Percentiles rank a stretch among this genome's conserved stretches.
These are phyloP conservation scores for Macaria liturata DNA, from an alignment of 2,888 invertebrate species.

Conservation along the genomic window DNA sequence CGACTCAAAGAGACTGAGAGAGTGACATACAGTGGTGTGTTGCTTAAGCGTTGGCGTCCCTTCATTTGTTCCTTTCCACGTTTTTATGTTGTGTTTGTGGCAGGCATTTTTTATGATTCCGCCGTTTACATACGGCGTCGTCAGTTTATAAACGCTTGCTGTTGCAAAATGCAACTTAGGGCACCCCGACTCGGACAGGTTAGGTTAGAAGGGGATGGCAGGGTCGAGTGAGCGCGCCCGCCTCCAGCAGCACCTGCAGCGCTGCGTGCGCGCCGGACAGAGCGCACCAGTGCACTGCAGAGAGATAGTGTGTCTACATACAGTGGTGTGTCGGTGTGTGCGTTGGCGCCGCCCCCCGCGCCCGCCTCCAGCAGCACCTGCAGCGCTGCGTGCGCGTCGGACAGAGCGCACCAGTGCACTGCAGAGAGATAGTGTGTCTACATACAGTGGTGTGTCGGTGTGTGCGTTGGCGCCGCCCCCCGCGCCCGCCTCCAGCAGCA, in stretches of 20 bases:
- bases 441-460: slow-evolving; percentile 93
- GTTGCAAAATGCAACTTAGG: too few species aligned
- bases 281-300: slow-evolving; percentile 95
- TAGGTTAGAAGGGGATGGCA: too few species aligned
- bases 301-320: slow-evolving; percentile 55
- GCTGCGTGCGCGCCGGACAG: slow-evolving; percentile 89
- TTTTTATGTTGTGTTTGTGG: too few species aligned
- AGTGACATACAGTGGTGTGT: too few species aligned
- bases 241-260: slow-evolving; percentile 86
- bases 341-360: slow-evolving; percentile 88
- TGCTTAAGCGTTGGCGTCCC: too few species aligned
- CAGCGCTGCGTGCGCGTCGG: slow-evolving; percentile 88
- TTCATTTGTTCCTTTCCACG: too few species aligned
- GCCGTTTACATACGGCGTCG: too few species aligned
- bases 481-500: slow-evolving; percentile 83
- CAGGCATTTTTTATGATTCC: too few species aligned
- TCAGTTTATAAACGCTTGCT: too few species aligned
- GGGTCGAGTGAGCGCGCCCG: too few species aligned
- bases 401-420: slow-evolving; percentile 95
- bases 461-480: slow-evolving; percentile 89
- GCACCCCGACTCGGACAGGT: too few species aligned
- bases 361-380: slow-evolving; percentile 85
- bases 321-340: slow-evolving; percentile 93
- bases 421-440: slow-evolving; percentile 82
- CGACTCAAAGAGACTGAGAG: too few species aligned